Conservation (phyloP, 2,888 invertebrate species). For the Lepidocyrtoides sp. region DNA sequence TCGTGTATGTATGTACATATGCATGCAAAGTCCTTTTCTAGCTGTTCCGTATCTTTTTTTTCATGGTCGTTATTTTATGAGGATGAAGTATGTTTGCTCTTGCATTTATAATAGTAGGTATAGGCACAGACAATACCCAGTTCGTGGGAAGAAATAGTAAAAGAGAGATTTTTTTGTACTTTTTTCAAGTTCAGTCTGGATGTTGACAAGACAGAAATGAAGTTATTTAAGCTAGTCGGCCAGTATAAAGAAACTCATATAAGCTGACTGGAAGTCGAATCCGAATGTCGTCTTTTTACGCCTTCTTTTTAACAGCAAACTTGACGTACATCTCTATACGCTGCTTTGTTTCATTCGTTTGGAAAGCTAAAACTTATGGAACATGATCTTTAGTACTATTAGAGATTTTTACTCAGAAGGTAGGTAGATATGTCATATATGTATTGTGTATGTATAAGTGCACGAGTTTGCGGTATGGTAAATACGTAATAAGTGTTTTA, state of each 20-base stretch:
- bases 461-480: not conserved
- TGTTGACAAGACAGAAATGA: not conserved
- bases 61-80: not conserved
- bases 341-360: not conserved
- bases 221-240: not conserved
- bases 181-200: not conserved
- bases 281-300: not conserved
- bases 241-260: not conserved
- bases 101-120: too few relatives aligned
- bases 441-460: too few relatives aligned
- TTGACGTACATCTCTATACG: conserved; percentile 9
- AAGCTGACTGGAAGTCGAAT: not conserved
- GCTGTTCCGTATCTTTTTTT: not conserved
- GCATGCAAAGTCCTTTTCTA: not conserved
- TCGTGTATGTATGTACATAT: not conserved
- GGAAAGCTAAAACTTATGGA: too few relatives aligned
- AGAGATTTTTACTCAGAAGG: too few relatives aligned
- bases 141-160: not conserved
- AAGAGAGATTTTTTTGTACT: not conserved
- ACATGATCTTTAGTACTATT: too few relatives aligned
- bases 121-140: not conserved
- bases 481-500: not conserved
- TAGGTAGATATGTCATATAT: too few relatives aligned
- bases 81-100: not conserved
- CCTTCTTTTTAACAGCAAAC: not conserved